phyloP scores from a whole-genome alignment of 1,140 invertebrate genomes.

The Drosophila bifasciata region DNA sequence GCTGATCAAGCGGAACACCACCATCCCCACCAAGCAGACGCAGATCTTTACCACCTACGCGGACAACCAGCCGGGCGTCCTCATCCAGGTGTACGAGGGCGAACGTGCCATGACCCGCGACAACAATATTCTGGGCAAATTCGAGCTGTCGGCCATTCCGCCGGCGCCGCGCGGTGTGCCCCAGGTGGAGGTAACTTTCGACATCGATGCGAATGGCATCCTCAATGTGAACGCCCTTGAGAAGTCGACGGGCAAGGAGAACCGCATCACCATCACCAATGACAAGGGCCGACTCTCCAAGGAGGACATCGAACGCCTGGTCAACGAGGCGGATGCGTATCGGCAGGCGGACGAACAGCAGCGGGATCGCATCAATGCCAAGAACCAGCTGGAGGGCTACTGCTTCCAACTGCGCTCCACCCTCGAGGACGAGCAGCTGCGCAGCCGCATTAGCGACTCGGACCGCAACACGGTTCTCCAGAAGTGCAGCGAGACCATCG shows the following conservation, averaged over 20 bases:
- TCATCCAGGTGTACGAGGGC: constrained; percentile 95
- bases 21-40: constrained; percentile 97
- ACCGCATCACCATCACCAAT: constrained; percentile 99
- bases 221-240: constrained; percentile 94
- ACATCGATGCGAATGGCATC: constrained; percentile 95
- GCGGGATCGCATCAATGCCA: constrained; percentile 93
- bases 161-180: constrained; percentile 96
- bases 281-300: constrained; percentile 98
- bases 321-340: constrained; percentile 97
- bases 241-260: constrained; percentile 97
- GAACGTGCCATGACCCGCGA: constrained; percentile 96
- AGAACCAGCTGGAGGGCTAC: constrained; percentile 96
- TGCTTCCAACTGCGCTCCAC: constrained; percentile 98
- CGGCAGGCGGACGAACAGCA: constrained; percentile 95
- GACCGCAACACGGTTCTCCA: constrained; percentile 94
- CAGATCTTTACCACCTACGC: constrained; percentile 98
- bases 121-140: constrained; percentile 96
- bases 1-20: constrained; percentile 97
- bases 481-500: constrained; percentile 96
- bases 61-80: constrained; percentile 97
- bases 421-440: constrained; percentile 94
- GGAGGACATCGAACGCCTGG: constrained; percentile 98
- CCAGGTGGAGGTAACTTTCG: constrained; percentile 96
- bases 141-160: constrained; percentile 96
- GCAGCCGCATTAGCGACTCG: constrained; percentile 93